These are phyloP conservation scores for Hippocampus guttulatus DNA, from an alignment of 2,113 vertebrate species.

Conservation along the genomic window DNA sequence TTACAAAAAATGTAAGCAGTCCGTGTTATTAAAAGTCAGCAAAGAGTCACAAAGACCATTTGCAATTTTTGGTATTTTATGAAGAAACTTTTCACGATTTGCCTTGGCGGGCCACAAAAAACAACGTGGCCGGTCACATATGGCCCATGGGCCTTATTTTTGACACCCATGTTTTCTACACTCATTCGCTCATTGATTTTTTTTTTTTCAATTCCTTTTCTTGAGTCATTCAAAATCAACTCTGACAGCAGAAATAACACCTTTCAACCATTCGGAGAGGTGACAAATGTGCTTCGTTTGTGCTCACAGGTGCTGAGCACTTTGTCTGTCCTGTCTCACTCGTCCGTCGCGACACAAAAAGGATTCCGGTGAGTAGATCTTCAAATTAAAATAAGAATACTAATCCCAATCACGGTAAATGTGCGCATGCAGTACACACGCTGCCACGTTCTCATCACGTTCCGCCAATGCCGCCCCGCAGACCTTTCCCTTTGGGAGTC, in stretches of 20 bases:
- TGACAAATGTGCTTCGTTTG: background rate
- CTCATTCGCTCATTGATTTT: background rate
- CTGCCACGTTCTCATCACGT: too few species aligned
- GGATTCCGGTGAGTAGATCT: slow-evolving; percentile 75
- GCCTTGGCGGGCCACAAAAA: too few species aligned
- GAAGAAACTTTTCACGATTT: too few species aligned
- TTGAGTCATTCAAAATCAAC: background rate
- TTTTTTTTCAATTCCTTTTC: background rate
- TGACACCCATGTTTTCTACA: too few species aligned
- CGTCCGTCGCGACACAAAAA: slow-evolving; percentile 66
- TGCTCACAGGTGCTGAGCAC: slow-evolving; percentile 78
- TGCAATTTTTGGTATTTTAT: too few species aligned
- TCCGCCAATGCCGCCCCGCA: slow-evolving; percentile 31
- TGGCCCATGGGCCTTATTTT: too few species aligned
- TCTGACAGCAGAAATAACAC: background rate
- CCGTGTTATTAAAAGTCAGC: too few species aligned
- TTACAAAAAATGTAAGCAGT: too few species aligned
- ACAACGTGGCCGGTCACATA: too few species aligned
- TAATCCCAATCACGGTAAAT: background rate
- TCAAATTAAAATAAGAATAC: background rate
- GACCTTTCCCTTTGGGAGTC: slow-evolving; percentile 82
- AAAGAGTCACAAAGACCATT: too few species aligned
- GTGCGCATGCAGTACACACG: too few species aligned
- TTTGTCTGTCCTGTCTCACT: slow-evolving; percentile 79
- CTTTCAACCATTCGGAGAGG: too few species aligned